Evolutionary conservation across 2,888 invertebrate genomes (phyloP), one percentile per base, ranked within the genome.

Genomic region (Taphrorychus bicolor): DNA sequence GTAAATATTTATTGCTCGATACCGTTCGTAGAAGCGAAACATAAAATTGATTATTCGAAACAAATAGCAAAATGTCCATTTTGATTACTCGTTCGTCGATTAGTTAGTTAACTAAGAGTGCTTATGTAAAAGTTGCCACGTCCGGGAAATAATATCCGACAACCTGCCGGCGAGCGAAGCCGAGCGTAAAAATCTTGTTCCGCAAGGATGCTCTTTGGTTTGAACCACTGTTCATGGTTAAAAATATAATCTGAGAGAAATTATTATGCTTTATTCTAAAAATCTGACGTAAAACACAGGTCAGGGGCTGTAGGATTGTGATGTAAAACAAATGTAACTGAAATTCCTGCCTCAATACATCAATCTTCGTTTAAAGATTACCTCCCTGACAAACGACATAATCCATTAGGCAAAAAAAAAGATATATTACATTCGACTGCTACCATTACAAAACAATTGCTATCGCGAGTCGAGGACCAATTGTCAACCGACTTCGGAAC

Each of bases 131-230:
- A 32, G 32, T 32, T 32, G 32, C 32, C 32, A 32, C 32, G 32
- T 32, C 32, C 32, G 32, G 32, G 32, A 32, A 32, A 32, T 32
- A 32, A 32, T 32, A 32, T 32, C 32, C 32, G 32, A 32, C 32
- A 32, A 32, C 32, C 32, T 32, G 32, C 32, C 32, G 32, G 7
- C 11, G 32, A 32, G 11, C 9, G 32, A 32, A 32, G 49, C 49
- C 49, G 18, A 49, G 18, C 49, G 18, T 49, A 19, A 49, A 49
- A 17, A 11, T 11, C 18, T 11, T 49, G 49, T 49, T 49, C 49
- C 49, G 49, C 49, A 49, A 49, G 49, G 49, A 49, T 49, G 49
- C 49, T 4, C 49, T 11, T 17, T 49, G 49, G 18, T 32, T 32
- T 32, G 32, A 11, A 32, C 32, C 32, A n/a, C n/a, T n/a, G n/a